Evolutionary conservation across 37 sponge, comb jelly and placozoan species (phyloP).

Genomic region (Petrosia ficiformis): DNA sequence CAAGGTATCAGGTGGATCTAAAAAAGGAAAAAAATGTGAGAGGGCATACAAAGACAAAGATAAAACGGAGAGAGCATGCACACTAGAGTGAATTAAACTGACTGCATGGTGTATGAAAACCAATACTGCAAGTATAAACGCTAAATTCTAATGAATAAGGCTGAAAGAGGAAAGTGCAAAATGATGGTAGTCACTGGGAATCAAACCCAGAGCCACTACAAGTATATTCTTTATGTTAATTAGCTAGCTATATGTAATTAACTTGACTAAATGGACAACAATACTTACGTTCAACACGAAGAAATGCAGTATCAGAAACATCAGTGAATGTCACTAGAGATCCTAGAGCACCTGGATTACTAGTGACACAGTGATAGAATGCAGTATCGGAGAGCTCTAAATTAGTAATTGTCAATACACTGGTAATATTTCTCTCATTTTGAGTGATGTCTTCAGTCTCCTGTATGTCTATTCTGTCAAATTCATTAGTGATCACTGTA

Average conservation of each 20-base stretch:
- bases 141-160: no score
- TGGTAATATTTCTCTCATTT: conserved; percentile 8
- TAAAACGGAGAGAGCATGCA: no score
- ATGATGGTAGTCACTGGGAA: no score
- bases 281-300: conserved; percentile 4
- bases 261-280: no score
- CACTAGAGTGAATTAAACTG: no score
- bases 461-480: not conserved
- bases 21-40: not conserved
- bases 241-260: no score
- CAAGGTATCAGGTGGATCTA: not conserved
- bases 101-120: no score
- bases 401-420: not conserved
- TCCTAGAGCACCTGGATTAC: not conserved
- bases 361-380: conserved; percentile 4
- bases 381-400: not conserved
- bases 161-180: no score
- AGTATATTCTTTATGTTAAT: no score
- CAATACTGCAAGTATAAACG: no score
- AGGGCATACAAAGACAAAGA: no score
- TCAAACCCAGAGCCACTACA: no score
- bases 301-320: conserved; percentile 1
- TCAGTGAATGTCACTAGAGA: not conserved
- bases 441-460: not conserved
- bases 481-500: not conserved